Percentiles rank a stretch among this genome's conserved stretches.
Conservation (phyloP, 64 coral and sea anemone species). For the Acropora tenuis region DNA sequence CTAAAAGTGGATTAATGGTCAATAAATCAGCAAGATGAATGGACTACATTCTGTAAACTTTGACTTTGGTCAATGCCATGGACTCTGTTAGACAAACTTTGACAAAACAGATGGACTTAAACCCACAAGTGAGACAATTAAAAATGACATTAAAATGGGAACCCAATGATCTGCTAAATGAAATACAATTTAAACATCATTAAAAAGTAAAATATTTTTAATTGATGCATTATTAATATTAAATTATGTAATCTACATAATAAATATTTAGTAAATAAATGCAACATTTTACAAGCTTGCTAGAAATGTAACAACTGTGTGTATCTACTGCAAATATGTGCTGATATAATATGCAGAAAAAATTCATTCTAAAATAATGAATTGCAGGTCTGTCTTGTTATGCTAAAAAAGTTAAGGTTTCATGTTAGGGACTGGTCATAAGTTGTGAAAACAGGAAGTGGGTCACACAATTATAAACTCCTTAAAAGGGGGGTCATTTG, state of each 20-base stretch:
- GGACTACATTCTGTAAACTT: constrained; percentile 22
- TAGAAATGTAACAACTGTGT: constrained; percentile 5
- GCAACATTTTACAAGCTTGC: constrained; percentile 19
- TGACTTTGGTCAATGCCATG: background rate
- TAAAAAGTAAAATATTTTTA: background rate
- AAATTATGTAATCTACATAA: background rate
- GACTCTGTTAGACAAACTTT: background rate
- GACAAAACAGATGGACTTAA: constrained; percentile 16
- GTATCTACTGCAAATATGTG: constrained; percentile 9
- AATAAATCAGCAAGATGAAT: constrained; percentile 16
- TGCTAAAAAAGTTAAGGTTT: constrained; percentile 23
- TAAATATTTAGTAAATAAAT: constrained; percentile 19
- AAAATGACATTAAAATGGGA: constrained; percentile 4
- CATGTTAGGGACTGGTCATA: background rate
- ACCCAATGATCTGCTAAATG: constrained; percentile 25
- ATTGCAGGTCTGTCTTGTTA: background rate
- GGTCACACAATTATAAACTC: constrained; percentile 12
- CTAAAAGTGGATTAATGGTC: constrained; percentile 29
- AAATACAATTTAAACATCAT: constrained; percentile 13
- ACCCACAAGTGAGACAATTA: background rate
- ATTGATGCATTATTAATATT: background rate
- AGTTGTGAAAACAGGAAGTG: constrained; percentile 6
- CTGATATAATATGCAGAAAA: constrained; percentile 2
- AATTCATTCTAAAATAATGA: constrained; percentile 9
- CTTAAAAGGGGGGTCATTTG: constrained; percentile 9